Conservation (phyloP, 2,888 invertebrate genomes). For the Andrena bicolor region DNA sequence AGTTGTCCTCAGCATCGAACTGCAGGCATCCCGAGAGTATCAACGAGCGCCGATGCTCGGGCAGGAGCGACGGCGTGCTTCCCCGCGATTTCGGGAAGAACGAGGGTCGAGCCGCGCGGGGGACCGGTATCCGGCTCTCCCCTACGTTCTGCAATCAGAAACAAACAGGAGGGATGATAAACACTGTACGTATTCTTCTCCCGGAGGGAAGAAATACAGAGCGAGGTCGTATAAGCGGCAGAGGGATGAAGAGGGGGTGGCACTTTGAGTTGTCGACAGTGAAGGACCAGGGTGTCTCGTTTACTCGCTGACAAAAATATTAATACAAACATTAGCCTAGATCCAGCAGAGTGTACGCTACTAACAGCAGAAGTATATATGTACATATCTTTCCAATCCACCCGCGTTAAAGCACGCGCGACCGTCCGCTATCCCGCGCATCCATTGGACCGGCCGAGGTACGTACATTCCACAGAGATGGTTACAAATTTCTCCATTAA, state of each 20-base stretch:
- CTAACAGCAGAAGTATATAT: too few relatives aligned
- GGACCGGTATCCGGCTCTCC: conserved; percentile 82
- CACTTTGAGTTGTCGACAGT: too few relatives aligned
- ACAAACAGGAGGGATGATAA: conserved; percentile 12
- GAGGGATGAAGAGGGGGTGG: neutral
- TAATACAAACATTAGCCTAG: neutral
- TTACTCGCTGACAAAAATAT: neutral
- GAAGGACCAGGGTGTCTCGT: too few relatives aligned
- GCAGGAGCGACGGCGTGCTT: conserved; percentile 60
- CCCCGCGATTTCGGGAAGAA: conserved; percentile 79
- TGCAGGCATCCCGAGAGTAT: conserved; percentile 63
- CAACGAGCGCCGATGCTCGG: conserved; percentile 64
- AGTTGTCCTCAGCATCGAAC: conserved; percentile 60
- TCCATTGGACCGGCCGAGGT: conserved; percentile 1
- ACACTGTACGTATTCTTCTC: too few relatives aligned
- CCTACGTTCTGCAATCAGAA: conserved; percentile 78
- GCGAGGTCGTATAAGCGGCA: neutral
- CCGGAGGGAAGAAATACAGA: neutral
- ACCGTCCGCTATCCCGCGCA: conserved; percentile 32
- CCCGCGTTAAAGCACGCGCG: neutral
- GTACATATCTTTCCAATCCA: neutral
- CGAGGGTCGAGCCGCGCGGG: conserved; percentile 78
- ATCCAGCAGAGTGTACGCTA: neutral
- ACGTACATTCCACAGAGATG: conserved; percentile 31
- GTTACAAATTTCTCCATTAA: conserved; percentile 46